A percentile compares a stretch with the other conserved stretches of the same genome.
Evolutionary conservation across 2,888 invertebrate species (phyloP).

Genomic region (Clistopyga incitator): DNA sequence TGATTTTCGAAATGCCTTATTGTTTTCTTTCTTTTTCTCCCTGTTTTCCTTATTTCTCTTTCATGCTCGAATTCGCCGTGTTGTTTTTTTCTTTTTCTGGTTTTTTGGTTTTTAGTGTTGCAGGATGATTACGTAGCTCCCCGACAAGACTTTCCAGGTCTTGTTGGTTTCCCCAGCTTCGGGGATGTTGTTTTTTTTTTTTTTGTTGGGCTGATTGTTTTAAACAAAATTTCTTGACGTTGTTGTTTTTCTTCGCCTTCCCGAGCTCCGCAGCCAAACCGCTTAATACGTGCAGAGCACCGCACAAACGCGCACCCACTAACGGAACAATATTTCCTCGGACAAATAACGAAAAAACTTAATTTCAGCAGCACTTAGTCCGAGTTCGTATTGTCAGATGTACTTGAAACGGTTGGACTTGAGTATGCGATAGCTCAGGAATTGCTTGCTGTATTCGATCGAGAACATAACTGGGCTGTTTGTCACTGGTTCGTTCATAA

Average conservation of each 20-base stretch:
- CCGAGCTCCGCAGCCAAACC: slow-evolving; percentile 71
- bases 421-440: slow-evolving; percentile 84
- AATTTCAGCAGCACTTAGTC: slow-evolving; percentile 77
- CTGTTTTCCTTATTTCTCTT: neutral
- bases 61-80: slow-evolving; percentile 47
- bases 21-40: slow-evolving; percentile 27
- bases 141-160: slow-evolving; percentile 83
- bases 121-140: neutral
- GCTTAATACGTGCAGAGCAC: slow-evolving; percentile 57
- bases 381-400: slow-evolving; percentile 84
- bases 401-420: slow-evolving; percentile 84
- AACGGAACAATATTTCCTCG: slow-evolving; percentile 31
- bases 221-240: neutral
- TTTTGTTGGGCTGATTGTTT: no score
- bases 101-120: neutral
- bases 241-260: slow-evolving; percentile 30
- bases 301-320: slow-evolving; percentile 49
- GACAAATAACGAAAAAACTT: slow-evolving; percentile 50
- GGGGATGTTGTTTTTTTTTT: slow-evolving; percentile 11
- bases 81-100: neutral
- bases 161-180: slow-evolving; percentile 68
- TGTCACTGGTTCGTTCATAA: slow-evolving; percentile 65
- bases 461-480: slow-evolving; percentile 83
- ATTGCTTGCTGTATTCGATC: slow-evolving; percentile 84
- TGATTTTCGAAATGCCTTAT: neutral